Percentiles rank a stretch among this genome's conserved stretches.
Conservation (phyloP, 2,888 invertebrate species). For the Prenolepis imparis region DNA sequence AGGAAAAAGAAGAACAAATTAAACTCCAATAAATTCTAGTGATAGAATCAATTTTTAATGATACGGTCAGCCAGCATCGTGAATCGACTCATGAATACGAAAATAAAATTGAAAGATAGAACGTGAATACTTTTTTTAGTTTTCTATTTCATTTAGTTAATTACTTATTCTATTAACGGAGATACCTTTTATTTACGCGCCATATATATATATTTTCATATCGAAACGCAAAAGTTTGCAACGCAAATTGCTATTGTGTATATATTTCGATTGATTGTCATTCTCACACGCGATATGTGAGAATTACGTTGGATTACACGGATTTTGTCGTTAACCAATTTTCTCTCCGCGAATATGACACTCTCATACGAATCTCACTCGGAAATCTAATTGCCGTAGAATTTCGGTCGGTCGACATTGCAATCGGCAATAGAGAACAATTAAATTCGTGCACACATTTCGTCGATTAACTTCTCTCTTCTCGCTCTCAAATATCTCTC, state of each 20-base stretch:
- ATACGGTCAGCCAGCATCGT: background rate
- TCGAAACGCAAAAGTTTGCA: background rate
- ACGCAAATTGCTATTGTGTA: background rate
- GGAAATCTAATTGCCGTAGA: constrained; percentile 27
- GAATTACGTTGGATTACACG: constrained; percentile 13
- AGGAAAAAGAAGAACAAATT: background rate
- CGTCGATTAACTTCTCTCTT: constrained; percentile 24
- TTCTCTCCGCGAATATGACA: constrained; percentile 7
- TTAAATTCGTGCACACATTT: constrained; percentile 34
- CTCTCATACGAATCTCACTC: background rate
- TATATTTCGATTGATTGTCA: background rate
- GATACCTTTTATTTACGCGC: background rate
- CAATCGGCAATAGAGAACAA: constrained; percentile 26
- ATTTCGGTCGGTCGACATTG: constrained; percentile 11
- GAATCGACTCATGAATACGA: no score
- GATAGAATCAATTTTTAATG: background rate
- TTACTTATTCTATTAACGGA: background rate
- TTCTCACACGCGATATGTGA: background rate
- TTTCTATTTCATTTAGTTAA: background rate
- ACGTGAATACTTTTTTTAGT: background rate
- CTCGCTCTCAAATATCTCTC: background rate
- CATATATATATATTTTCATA: background rate
- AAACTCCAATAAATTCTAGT: background rate
- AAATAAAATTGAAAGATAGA: background rate
- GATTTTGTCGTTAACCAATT: constrained; percentile 1